phyloP scores from a whole-genome alignment of 2,888 invertebrate genomes.

The Cephus sareptanus region DNA sequence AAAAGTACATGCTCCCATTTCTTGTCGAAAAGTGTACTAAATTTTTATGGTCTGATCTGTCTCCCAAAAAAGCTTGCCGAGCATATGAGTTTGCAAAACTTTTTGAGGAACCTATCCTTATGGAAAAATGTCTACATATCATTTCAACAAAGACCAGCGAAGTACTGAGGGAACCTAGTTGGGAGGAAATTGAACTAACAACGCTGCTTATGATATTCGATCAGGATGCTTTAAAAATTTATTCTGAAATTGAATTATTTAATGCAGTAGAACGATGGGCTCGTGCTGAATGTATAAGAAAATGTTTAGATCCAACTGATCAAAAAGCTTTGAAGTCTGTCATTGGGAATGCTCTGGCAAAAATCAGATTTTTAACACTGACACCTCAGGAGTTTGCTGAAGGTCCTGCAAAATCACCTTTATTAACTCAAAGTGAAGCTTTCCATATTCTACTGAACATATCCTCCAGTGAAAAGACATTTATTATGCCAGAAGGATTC shows the following conservation, averaged over 20 bases:
- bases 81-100: slow-evolving; percentile 89
- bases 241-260: slow-evolving; percentile 82
- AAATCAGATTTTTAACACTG: slow-evolving; percentile 83
- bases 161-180: slow-evolving; percentile 79
- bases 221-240: slow-evolving; percentile 78
- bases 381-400: slow-evolving; percentile 86
- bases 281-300: slow-evolving; percentile 69
- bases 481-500: slow-evolving; percentile 81
- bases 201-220: slow-evolving; percentile 82
- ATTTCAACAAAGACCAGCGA: slow-evolving; percentile 82
- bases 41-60: slow-evolving; percentile 84
- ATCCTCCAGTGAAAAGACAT: slow-evolving; percentile 75
- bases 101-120: slow-evolving; percentile 84
- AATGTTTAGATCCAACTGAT: slow-evolving; percentile 62
- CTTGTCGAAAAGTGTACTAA: slow-evolving; percentile 85
- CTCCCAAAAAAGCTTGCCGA: slow-evolving; percentile 83
- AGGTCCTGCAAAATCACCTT: slow-evolving; percentile 80
- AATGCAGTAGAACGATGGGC: slow-evolving; percentile 79
- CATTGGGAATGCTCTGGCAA: slow-evolving; percentile 74
- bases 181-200: slow-evolving; percentile 80
- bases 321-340: slow-evolving; percentile 52
- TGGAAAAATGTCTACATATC: slow-evolving; percentile 86
- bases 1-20: slow-evolving; percentile 88
- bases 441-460: slow-evolving; percentile 87
- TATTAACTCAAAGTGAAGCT: slow-evolving; percentile 81